Base-by-base conservation (phyloP, 2,113 vertebrate species). In the Cebidichthys violaceus region DNA sequence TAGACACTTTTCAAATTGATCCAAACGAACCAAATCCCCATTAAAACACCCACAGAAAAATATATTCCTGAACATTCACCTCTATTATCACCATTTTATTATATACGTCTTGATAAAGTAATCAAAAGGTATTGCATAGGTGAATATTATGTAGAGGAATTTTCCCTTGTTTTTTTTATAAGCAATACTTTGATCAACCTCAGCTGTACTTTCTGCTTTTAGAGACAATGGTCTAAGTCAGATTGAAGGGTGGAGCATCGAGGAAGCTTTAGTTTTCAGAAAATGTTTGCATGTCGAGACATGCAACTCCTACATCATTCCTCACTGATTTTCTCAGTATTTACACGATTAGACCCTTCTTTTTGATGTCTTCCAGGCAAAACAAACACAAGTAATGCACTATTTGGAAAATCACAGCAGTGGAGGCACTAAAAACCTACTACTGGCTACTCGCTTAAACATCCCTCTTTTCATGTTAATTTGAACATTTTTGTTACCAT, bases 301-400 rank as follows among this genome's bases (percentile, higher is more conserved):
- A 29, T 4, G 4, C 13, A 33, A 64, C 50, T 27, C 45, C n/a
- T 14, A 10, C 27, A 43, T 75, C 41, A n/a, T 33, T 52, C 22
- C 7, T 45, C 61, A 50, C 27, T 65, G 39, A 54, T 79, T 66
- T 70, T 60, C 18, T 70, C 15, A 59, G 22, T 66, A 60, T 79
- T 78, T 86, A 54, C 59, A 45, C 50, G 43, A 79, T 83, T 55
- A 60, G 9, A 43, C 20, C 22, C 31, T 13, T 43, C 31, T 75
- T 11, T 79, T 35, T 75, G 60, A 83, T 75, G 70, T 79, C 54
- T 78, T 82, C 74, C 55, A 70, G 61, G 41, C 74, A 82, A 82
- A 83, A 64, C 27, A 59, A 67, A 79, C 62, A 55, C 41, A 68
- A 65, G 41, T 20, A 37, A 29, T 14, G 18, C 47, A 52, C 47